Percentiles rank a stretch among this genome's conserved stretches.
These are phyloP conservation scores for Bergia sp. DNA, from an alignment of 92 coral and sea anemone species.

Conservation along the genomic window DNA sequence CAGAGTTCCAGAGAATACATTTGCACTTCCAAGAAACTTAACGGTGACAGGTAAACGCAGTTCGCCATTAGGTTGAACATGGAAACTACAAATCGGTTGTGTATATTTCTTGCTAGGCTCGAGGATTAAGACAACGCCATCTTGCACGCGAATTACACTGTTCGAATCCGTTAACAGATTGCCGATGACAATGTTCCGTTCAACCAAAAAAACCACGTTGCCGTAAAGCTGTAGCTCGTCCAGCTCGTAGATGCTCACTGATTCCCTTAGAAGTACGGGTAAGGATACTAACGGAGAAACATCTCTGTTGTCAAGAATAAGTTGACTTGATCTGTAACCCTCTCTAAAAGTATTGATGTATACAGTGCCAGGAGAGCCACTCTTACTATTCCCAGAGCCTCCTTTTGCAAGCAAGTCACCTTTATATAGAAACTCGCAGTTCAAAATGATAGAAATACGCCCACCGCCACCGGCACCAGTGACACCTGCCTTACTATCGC, in stretches of 20 bases:
- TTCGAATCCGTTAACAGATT: slow-evolving; percentile 52
- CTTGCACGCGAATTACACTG: slow-evolving; percentile 53
- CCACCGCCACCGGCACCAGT: slow-evolving; percentile 71
- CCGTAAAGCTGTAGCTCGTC: slow-evolving; percentile 54
- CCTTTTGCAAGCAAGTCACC: slow-evolving; percentile 59
- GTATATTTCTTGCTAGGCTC: slow-evolving; percentile 39
- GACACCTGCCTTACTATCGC: slow-evolving; percentile 11
- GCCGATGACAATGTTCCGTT: slow-evolving; percentile 51
- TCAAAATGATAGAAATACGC: slow-evolving; percentile 48
- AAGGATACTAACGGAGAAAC: slow-evolving; percentile 34
- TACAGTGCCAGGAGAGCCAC: slow-evolving; percentile 74
- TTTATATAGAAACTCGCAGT: slow-evolving; percentile 35
- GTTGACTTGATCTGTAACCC: slow-evolving; percentile 51
- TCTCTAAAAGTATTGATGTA: slow-evolving; percentile 50
- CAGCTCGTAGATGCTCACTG: slow-evolving; percentile 45
- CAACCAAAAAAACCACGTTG: slow-evolving; percentile 44
- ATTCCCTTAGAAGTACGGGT: slow-evolving; percentile 53
- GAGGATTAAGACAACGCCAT: slow-evolving; percentile 54
- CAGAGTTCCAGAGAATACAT: slow-evolving; percentile 68
- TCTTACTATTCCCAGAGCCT: slow-evolving; percentile 46
- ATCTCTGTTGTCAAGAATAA: slow-evolving; percentile 55
- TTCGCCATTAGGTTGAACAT: slow-evolving; percentile 64
- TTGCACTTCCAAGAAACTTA: slow-evolving; percentile 63
- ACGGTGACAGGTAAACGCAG: slow-evolving; percentile 66
- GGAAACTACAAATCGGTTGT: slow-evolving; percentile 63